Evolutionary conservation across 2,797 vertebrate genomes (phyloP).

Genomic region (Macropus fuliginosus): DNA sequence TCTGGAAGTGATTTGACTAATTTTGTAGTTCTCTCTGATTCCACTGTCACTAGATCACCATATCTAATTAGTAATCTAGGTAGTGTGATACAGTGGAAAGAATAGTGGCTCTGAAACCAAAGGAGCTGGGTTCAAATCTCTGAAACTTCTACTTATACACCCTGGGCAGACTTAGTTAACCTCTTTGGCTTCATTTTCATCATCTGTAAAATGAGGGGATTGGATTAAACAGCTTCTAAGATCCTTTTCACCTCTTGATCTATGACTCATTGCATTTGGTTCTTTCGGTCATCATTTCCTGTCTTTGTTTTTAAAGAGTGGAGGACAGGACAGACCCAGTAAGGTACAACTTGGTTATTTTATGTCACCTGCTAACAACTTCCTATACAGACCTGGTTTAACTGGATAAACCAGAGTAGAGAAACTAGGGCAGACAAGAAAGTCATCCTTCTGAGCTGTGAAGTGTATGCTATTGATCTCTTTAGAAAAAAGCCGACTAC

Average conservation of each 20-base stretch:
- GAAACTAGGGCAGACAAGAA: not conserved
- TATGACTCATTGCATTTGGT: not conserved
- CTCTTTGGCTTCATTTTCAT: not conserved
- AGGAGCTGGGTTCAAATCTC: not conserved
- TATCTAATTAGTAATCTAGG: not conserved
- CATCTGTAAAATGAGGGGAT: not conserved
- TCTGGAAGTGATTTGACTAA: not conserved
- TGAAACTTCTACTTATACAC: not conserved
- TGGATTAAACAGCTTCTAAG: not conserved
- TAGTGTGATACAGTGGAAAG: not conserved
- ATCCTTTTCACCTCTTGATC: not conserved
- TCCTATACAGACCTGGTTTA: slow-evolving; percentile 3
- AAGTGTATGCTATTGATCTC: not conserved
- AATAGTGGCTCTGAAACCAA: not conserved
- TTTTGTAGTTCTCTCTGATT: not conserved
- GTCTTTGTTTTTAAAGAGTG: not conserved
- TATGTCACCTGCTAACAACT: not conserved
- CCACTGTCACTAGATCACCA: not conserved
- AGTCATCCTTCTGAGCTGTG: not conserved
- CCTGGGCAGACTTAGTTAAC: not conserved
- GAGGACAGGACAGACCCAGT: not conserved
- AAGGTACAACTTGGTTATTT: not conserved
- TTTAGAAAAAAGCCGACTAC: slow-evolving; percentile 13
- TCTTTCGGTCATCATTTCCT: slow-evolving; percentile 9
- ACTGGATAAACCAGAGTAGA: slow-evolving; percentile 43